A percentile compares a stretch with the other conserved stretches of the same genome.
Conservation (phyloP, 2,888 invertebrate species). For the Dicyrtomina minuta region DNA sequence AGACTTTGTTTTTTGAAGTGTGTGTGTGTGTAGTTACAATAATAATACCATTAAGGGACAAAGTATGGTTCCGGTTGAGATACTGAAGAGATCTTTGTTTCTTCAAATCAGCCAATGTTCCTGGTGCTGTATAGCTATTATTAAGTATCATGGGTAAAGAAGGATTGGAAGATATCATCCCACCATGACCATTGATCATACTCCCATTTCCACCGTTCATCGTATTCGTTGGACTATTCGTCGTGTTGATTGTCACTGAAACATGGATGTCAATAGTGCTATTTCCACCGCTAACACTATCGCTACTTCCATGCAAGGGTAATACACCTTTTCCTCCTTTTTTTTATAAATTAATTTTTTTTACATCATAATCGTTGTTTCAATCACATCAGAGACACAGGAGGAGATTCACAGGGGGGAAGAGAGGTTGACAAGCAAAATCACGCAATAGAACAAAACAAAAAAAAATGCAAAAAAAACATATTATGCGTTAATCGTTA, state of each 20-base stretch:
- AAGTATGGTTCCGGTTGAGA: conserved; percentile 32
- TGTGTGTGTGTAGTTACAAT: conserved; percentile 2
- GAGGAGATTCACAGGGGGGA: neutral
- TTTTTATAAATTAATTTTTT: neutral
- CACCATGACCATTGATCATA: neutral
- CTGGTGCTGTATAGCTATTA: conserved; percentile 55
- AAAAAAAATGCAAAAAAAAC: conserved; percentile 18
- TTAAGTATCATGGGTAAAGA: conserved; percentile 34
- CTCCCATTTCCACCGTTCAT: conserved; percentile 24
- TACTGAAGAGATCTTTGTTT: conserved; percentile 73
- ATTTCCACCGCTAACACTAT: conserved; percentile 59
- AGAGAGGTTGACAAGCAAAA: conserved; percentile 9
- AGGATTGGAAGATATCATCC: conserved; percentile 19
- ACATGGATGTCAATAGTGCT: conserved; percentile 87
- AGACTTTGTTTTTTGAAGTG: neutral
- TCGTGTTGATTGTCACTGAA: conserved; percentile 73
- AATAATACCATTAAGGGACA: conserved; percentile 33
- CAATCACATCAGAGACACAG: conserved; percentile 11
- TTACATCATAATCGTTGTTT: neutral
- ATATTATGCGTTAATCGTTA: neutral
- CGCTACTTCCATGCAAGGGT: conserved; percentile 49
- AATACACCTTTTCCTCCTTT: conserved; percentile 41
- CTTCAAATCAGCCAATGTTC: conserved; percentile 88
- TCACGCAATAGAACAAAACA: conserved; percentile 8
- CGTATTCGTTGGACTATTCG: conserved; percentile 38